Percentiles rank a stretch among this genome's conserved stretches.
Evolutionary conservation across 30 jellyfish, hydroid and myxozoan genomes (phyloP).

Genomic region (Pseudorhiza aurosa): DNA sequence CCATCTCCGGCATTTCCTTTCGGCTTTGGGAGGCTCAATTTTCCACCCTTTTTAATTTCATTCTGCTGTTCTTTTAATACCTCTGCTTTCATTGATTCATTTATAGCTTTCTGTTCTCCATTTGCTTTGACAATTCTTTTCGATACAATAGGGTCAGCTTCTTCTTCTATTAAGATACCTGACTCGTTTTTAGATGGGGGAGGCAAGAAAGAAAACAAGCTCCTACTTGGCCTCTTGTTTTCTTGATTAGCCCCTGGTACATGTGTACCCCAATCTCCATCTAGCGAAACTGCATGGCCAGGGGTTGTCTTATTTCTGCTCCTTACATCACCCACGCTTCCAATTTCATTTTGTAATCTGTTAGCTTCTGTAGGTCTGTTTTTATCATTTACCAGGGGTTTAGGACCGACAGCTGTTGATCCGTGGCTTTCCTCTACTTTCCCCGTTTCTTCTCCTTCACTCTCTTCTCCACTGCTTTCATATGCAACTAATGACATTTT

Average conservation of each 20-base stretch:
- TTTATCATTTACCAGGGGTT: neutral
- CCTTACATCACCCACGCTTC: neutral
- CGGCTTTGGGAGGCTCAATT: slow-evolving; percentile 59
- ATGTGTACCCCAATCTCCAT: neutral
- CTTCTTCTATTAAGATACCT: slow-evolving; percentile 11
- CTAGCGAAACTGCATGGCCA: neutral
- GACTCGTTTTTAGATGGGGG: slow-evolving; percentile 43
- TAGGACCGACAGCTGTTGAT: slow-evolving; percentile 51
- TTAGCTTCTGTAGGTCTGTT: neutral
- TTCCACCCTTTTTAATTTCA: neutral
- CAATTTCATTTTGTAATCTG: too few species aligned
- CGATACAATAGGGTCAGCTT: neutral
- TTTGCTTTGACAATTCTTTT: neutral
- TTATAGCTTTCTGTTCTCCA: neutral
- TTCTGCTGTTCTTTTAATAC: neutral
- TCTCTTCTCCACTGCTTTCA: slow-evolving; percentile 72
- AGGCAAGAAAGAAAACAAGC: slow-evolving; percentile 52
- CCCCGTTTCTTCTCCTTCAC: slow-evolving; percentile 25
- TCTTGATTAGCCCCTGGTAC: neutral
- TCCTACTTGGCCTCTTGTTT: neutral
- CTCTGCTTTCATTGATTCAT: neutral
- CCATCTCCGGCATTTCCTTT: neutral
- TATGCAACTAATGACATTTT: slow-evolving; percentile 69
- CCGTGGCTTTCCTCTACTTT: neutral
- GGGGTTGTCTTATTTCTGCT: neutral